These are phyloP conservation scores for Camelus bactrianus DNA, from an alignment of 2,113 vertebrate species.

Conservation along the genomic window DNA sequence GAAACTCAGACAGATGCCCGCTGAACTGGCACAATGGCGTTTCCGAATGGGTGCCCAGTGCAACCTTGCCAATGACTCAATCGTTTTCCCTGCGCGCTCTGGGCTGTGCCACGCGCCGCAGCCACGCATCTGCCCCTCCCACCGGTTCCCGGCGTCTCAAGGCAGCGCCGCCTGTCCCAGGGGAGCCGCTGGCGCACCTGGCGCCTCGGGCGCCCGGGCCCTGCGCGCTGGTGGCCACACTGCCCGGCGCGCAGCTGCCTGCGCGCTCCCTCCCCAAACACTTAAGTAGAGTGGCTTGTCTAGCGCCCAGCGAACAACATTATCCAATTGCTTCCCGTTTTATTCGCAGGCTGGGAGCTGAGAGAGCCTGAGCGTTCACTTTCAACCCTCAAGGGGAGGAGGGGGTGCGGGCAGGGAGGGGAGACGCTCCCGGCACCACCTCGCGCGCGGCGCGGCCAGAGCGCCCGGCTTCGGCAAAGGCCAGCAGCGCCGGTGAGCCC, in stretches of 20 bases:
- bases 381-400: slow-evolving; percentile 34
- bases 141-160: neutral
- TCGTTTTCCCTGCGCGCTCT: slow-evolving; percentile 14
- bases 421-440: slow-evolving; percentile 16
- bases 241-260: slow-evolving; percentile 55
- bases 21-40: slow-evolving; percentile 45
- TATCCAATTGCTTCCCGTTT: slow-evolving; percentile 72
- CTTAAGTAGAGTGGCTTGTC: slow-evolving; percentile 42
- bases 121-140: neutral
- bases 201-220: neutral
- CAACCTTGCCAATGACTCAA: slow-evolving; percentile 52
- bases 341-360: slow-evolving; percentile 63
- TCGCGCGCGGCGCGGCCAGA: slow-evolving; percentile 34
- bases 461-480: slow-evolving; percentile 14
- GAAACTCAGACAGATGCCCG: neutral
- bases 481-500: slow-evolving; percentile 39
- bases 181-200: slow-evolving; percentile 67
- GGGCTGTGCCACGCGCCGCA: slow-evolving; percentile 16
- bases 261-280: slow-evolving; percentile 24
- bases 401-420: neutral
- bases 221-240: slow-evolving; percentile 10
- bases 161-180: neutral
- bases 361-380: slow-evolving; percentile 15
- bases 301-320: slow-evolving; percentile 10
- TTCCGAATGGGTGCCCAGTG: slow-evolving; percentile 7